Evolutionary conservation across 1,140 invertebrate genomes (phyloP).

Genomic region (Asbolus verrucosus): DNA sequence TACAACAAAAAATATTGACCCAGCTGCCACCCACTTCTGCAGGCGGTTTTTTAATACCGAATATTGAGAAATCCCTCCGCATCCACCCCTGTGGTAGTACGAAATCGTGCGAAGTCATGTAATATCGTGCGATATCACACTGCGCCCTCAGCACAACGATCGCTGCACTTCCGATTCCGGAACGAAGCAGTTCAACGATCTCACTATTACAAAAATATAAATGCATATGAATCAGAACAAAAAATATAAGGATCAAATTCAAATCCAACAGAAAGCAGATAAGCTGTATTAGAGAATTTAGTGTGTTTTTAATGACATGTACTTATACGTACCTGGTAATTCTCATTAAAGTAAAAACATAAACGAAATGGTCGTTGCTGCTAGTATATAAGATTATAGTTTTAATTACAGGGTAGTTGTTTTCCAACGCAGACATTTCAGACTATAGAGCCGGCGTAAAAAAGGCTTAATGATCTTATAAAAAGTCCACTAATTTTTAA

Average conservation of each 20-base stretch:
- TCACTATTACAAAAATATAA: constrained; percentile 23
- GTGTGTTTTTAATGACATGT: too few species aligned
- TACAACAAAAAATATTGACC: too few species aligned
- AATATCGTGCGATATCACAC: background rate
- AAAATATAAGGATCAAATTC: too few species aligned
- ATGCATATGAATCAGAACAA: too few species aligned
- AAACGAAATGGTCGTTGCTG: too few species aligned
- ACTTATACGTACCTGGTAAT: constrained; percentile 4
- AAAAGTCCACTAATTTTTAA: constrained; percentile 25
- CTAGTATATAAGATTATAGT: constrained; percentile 17
- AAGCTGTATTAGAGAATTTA: too few species aligned
- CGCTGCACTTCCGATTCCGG: background rate
- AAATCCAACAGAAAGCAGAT: too few species aligned
- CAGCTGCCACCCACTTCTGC: too few species aligned
- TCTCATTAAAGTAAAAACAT: constrained; percentile 17
- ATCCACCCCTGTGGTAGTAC: too few species aligned
- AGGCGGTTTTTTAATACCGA: too few species aligned
- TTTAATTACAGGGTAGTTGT: constrained; percentile 19
- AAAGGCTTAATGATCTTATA: constrained; percentile 8
- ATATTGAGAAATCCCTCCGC: too few species aligned
- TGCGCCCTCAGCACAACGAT: background rate
- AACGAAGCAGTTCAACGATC: background rate
- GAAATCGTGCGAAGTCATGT: too few species aligned
- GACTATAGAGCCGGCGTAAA: background rate
- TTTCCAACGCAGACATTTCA: background rate